Evolutionary conservation across 1,140 invertebrate species (phyloP).

Genomic region (Eueides isabella): DNA sequence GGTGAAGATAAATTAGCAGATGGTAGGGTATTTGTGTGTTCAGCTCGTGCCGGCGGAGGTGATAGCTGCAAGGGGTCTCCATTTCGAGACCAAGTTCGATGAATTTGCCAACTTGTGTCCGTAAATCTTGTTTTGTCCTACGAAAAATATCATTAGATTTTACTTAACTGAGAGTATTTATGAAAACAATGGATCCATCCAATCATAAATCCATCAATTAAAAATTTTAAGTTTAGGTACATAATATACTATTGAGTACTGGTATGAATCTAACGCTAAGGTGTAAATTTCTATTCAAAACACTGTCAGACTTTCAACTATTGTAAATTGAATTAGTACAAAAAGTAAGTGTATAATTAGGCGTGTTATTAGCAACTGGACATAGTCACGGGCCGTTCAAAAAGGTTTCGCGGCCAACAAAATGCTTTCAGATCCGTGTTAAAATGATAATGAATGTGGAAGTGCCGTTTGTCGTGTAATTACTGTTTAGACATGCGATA

Average conservation of each 20-base stretch:
- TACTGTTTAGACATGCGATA: conserved; percentile 45
- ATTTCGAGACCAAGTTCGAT: conserved; percentile 80
- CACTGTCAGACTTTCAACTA: conserved; percentile 29
- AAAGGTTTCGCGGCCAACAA: conserved; percentile 50
- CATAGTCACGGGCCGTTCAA: conserved; percentile 41
- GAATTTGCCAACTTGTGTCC: conserved; percentile 85
- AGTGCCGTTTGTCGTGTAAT: conserved; percentile 36
- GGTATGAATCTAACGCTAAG: neutral
- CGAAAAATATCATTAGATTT: conserved; percentile 23
- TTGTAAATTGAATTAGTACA: conserved; percentile 60
- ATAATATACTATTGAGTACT: neutral
- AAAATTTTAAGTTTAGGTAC: no score
- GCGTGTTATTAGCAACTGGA: conserved; percentile 49
- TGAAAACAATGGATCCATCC: no score
- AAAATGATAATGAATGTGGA: conserved; percentile 55
- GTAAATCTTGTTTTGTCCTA: conserved; percentile 83
- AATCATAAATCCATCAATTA: no score
- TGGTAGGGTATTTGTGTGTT: conserved; percentile 40
- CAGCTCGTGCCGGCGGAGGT: conserved; percentile 49
- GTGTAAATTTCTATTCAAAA: conserved; percentile 17
- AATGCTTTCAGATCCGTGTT: conserved; percentile 61
- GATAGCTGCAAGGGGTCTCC: conserved; percentile 62
- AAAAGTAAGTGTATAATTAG: conserved; percentile 52
- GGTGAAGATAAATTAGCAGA: conserved; percentile 43
- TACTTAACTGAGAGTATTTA: neutral